phyloP scores from a whole-genome alignment of 2,113 vertebrate genomes.

The Microcebus tavaratra region DNA sequence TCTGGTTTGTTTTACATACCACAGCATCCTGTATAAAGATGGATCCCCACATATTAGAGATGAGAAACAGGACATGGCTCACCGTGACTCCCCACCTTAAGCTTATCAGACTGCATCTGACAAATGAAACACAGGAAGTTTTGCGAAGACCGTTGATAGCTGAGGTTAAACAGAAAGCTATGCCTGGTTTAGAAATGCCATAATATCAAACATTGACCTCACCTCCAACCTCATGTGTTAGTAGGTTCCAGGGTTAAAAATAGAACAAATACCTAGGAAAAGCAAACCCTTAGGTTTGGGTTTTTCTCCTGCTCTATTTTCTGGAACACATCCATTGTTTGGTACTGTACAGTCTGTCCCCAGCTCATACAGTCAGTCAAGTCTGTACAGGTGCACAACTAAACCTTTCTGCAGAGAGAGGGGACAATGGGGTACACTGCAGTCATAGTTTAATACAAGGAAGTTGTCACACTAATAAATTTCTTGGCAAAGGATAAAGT shows the following conservation, averaged over 20 bases:
- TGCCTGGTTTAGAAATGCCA: not conserved
- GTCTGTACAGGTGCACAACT: not conserved
- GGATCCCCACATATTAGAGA: not conserved
- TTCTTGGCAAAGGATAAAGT: not conserved
- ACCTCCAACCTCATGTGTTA: accelerated
- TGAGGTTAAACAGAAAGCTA: not conserved
- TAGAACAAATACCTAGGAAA: not conserved
- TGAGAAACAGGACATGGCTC: not conserved
- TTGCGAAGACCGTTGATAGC: not conserved
- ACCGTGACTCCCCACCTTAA: not conserved
- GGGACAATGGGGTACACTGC: not conserved
- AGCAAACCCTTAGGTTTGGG: not conserved
- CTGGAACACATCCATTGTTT: not conserved
- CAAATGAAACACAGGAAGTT: constrained; percentile 51
- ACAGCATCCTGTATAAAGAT: not conserved
- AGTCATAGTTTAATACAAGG: not conserved
- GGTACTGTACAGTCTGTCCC: not conserved
- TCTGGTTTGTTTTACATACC: not conserved
- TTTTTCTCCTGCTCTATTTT: not conserved
- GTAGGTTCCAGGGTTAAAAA: not conserved
- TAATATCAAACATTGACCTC: not conserved
- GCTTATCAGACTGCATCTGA: not conserved
- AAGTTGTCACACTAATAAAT: not conserved
- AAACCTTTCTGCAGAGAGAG: not conserved
- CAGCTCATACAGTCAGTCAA: not conserved